phyloP scores from a whole-genome alignment of 2,113 vertebrate genomes.

The Campylomormyrus tamandua region DNA sequence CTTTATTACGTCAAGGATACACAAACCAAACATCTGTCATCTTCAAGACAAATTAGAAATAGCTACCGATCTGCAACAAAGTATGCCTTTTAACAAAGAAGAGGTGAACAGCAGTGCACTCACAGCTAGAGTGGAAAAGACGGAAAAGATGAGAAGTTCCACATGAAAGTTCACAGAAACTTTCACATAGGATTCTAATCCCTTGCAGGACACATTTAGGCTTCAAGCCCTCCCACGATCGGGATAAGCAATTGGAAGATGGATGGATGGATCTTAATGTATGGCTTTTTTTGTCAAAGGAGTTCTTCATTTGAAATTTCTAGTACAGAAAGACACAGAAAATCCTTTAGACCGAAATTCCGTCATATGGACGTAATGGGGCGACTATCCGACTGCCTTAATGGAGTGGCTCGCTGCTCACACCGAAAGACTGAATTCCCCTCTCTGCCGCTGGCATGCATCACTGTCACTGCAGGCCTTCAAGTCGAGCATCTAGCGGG shows the following conservation, averaged over 20 bases:
- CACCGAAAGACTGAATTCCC: neutral
- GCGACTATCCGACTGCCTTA: neutral
- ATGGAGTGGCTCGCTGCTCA: neutral
- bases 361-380: neutral
- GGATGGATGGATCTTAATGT: neutral
- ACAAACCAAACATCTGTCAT: neutral
- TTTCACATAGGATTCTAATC: neutral
- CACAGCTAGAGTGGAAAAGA: neutral
- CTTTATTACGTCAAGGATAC: neutral
- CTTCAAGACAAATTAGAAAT: constrained; percentile 5
- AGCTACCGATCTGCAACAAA: neutral
- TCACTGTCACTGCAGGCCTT: neutral
- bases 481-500: neutral
- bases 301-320: neutral
- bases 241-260: neutral
- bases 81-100: neutral
- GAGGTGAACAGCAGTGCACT: neutral
- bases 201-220: neutral
- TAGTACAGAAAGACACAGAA: neutral
- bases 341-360: neutral
- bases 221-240: neutral
- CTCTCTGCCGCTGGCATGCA: neutral
- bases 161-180: neutral
- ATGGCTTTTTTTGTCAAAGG: neutral
- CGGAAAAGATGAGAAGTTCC: neutral